Evolutionary conservation across 2,113 vertebrate genomes (phyloP), one percentile per base, ranked within the genome.

Genomic region (Sebastes fasciatus): DNA sequence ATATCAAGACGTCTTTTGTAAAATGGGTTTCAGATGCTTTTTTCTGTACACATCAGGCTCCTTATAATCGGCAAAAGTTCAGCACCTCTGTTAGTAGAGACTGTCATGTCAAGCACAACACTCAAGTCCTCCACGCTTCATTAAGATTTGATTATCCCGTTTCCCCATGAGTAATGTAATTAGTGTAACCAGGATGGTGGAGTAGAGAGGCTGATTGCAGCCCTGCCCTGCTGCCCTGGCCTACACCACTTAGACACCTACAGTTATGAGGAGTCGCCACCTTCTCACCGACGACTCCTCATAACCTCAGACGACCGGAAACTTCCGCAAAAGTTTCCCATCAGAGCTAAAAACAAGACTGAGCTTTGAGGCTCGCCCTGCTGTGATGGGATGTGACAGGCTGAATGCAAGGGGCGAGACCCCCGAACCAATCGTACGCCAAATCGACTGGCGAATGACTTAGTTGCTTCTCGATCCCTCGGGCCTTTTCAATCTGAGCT

Each of bases 121-220:
- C 72, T 74, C 51, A 84, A 81, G 79, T 78, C 77, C 67, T 78
- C 75, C 68, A 86, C 8, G 34, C 72, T 82, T 93, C 80, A 82
- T 93, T 92, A 92, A 79, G 86, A 77, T 83, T 89, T 93, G 92
- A 94, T 92, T 91, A 88, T 89, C 86, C 71, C 34, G 34, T 87
- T 79, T 90, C 77, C 65, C 67, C 86, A 46, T 80, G 86, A 85
- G 66, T 89, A 90, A 93, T 86, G 82, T 86, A 86, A 94, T 91
- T 93, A 92, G 89, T 70, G 68, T 54, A 75, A 85, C 58, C 34
- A 23, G 86, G 86, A 74, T 51, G 80, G 66, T 21, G 54, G 70
- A 78, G 79, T 17, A 81, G 55, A 40, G 16, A 68, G 79, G 62
- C 49, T 78, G 80, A 84, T 82, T 77, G 52, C 46, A 52, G 58